Evolutionary conservation across 2,797 vertebrate genomes (phyloP), one percentile per base, ranked within the genome.

Genomic region (Nyctalus aviator): DNA sequence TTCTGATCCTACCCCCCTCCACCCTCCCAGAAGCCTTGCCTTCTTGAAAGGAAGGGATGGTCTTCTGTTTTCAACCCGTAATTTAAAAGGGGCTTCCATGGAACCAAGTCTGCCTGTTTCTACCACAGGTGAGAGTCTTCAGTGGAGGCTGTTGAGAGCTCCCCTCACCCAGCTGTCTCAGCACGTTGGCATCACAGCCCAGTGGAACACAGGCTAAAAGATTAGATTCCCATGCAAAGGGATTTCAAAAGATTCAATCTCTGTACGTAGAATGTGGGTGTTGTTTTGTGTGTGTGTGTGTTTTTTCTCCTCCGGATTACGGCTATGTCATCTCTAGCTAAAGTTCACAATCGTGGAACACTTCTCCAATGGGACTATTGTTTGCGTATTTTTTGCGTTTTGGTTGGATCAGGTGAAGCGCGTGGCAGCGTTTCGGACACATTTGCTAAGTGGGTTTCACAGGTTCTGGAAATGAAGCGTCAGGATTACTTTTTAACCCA

Each of bases 311-410:
- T 55, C 17, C 8, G 27, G 2, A 48, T 79, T 71, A 75, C 77
- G 27, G 5, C 27, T 73, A 73, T 64, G 68, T 69, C 50, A 64
- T n/a, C 68, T 35, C 64, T 87, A 84, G 68, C 50, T 77, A 64
- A 95, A 97, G 85, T 96, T 94, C 88, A 66, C 27, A 73, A 32
- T 85, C 78, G 72, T 21, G 32, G 81, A 37, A 32, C 35, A 68
- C 69, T 90, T 90, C 64, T 50, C 91, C 13, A 2, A 55, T 3
- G 50, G 41, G 32, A 41, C 35, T 86, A 91, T 86, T 88, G 48
- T 37, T 88, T 50, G 50, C 35, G 83, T 76, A 1, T 88, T 85
- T 57, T 88, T 85, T 57, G 78, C 44, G 88, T 88, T 89, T 73
- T 41, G 27, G 13, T 41, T 57, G 88, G 66, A 17, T 88, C 44